A percentile compares a stretch with the other conserved stretches of the same genome.
Conservation (phyloP, 2,888 invertebrate genomes). For the Pemphredon lugubris region DNA sequence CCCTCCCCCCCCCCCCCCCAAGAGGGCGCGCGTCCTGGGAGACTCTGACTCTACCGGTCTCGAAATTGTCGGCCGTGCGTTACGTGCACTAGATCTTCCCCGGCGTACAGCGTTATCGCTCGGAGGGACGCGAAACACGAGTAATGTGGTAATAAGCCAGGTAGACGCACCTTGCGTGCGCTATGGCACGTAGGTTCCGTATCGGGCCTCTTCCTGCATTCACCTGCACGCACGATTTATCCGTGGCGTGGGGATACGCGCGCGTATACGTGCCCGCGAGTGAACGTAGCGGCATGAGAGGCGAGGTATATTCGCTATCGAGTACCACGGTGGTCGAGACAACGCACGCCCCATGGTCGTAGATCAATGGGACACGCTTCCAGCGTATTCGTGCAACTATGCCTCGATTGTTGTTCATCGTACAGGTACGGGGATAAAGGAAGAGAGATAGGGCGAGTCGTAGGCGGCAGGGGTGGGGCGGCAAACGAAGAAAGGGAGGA, state of each 20-base stretch:
- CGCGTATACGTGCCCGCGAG: slow-evolving; percentile 10
- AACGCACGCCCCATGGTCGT: slow-evolving; percentile 56
- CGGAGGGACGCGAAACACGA: slow-evolving; percentile 23
- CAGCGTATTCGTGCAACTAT: slow-evolving; percentile 63
- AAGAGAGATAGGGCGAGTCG: slow-evolving; percentile 8
- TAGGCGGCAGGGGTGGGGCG: slow-evolving; percentile 14
- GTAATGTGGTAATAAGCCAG: slow-evolving; percentile 53
- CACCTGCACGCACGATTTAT: slow-evolving; percentile 49
- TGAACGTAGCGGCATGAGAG: slow-evolving; percentile 13
- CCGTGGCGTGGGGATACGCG: not conserved
- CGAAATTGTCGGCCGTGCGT: slow-evolving; percentile 9
- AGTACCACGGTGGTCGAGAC: slow-evolving; percentile 51
- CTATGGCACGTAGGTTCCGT: slow-evolving; percentile 31
- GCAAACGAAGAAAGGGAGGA: slow-evolving; percentile 27
- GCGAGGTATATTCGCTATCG: slow-evolving; percentile 1
- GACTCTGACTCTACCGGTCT: too few species aligned
- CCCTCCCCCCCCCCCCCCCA: too few species aligned
- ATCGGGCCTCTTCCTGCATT: slow-evolving; percentile 36
- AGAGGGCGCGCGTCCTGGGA: too few species aligned
- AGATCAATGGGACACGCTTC: slow-evolving; percentile 70
- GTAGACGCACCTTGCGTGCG: slow-evolving; percentile 38
- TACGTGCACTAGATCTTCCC: slow-evolving; percentile 46
- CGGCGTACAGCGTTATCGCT: slow-evolving; percentile 24
- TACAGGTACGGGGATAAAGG: slow-evolving; percentile 43
- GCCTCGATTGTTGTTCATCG: slow-evolving; percentile 65